phyloP scores from a whole-genome alignment of 2,888 invertebrate species.

The Blastobasis lacticolella region DNA sequence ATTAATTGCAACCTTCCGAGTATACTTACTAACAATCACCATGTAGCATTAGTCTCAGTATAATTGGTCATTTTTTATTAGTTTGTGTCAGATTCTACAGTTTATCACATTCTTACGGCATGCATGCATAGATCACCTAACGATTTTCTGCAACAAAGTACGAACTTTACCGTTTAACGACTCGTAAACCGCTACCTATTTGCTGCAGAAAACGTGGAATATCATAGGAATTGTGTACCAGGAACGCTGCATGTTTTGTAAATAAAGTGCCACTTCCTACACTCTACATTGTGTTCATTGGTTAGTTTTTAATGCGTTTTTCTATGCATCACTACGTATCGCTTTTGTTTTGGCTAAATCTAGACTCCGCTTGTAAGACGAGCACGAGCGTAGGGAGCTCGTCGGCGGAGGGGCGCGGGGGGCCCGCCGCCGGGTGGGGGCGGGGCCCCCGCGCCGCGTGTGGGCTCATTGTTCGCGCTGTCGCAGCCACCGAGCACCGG shows the following conservation, averaged over 20 bases:
- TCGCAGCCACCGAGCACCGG: not conserved
- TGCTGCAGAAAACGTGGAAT: slow-evolving; percentile 34
- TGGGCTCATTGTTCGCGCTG: slow-evolving; percentile 52
- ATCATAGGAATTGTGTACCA: slow-evolving; percentile 24
- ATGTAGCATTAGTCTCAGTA: slow-evolving; percentile 34
- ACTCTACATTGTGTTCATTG: slow-evolving; percentile 22
- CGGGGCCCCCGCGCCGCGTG: slow-evolving; percentile 15
- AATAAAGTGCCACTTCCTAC: slow-evolving; percentile 22
- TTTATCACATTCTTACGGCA: slow-evolving; percentile 33
- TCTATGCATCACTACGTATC: slow-evolving; percentile 32
- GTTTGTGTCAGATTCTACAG: slow-evolving; percentile 35
- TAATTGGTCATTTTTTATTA: slow-evolving; percentile 32
- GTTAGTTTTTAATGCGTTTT: slow-evolving; percentile 26
- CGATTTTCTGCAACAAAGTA: slow-evolving; percentile 38
- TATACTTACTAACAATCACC: slow-evolving; percentile 60
- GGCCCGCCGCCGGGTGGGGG: no score
- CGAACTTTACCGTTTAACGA: slow-evolving; percentile 1
- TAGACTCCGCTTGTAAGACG: slow-evolving; percentile 9
- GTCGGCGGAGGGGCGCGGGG: not conserved
- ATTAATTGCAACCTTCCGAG: slow-evolving; percentile 15
- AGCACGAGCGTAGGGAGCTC: slow-evolving; percentile 4
- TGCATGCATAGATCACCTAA: slow-evolving; percentile 39
- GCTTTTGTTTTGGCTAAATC: slow-evolving; percentile 35
- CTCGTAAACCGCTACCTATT: slow-evolving; percentile 19
- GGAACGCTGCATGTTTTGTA: slow-evolving; percentile 37